Base-by-base conservation (phyloP, 1,140 invertebrate species). In the Dysdera silvatica region DNA sequence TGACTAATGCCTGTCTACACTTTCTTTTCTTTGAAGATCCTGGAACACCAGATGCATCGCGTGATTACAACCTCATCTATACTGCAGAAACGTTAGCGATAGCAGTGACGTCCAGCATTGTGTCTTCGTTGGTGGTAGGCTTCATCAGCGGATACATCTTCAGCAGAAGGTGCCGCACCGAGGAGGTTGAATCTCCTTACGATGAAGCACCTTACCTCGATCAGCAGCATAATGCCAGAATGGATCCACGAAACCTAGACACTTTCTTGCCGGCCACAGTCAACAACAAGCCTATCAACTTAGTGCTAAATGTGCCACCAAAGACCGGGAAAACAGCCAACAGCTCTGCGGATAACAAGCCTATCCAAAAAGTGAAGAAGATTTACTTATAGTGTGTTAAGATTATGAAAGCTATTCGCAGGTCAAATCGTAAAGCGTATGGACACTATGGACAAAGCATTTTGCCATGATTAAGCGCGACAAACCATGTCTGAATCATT, bases 81-180 rank as follows among this genome's bases (percentile, higher is more conserved):
- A 86, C 86, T 10, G 85, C 86, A 0, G 86, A 88, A 68, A 87
- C 87, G 0, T 74, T 90, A 45, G 84, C 87, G 18, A 85, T 89
- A 41, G 87, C 87, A 6, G 83, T 89, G 12, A 82, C 86, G 24
- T 85, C 84, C 4, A 86, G 87, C 6, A 87, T 87, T 70, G 78
- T 91, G 45, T 83, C 85, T 51, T 88, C 88, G 2, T 78, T 91
- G 45, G 82, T 89, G 72, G 81, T 89, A 24, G 88, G 89, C 32
- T 91, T 91, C 74, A 83, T 88, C 37, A 84, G 84, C 52, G 88
- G 88, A 2, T 91, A 89, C 74, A 81, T 87, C 68, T 88, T 90
- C 74, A 88, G 87, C 5, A 82, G 86, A 67, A 79, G 85, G 75
- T 95, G 90, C 74, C 82, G 87, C 23, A 83, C 92, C 77, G 82